Evolutionary conservation across 2,888 invertebrate species (phyloP), one percentile per base, ranked within the genome.

Genomic region (Microctonus hyperodae): DNA sequence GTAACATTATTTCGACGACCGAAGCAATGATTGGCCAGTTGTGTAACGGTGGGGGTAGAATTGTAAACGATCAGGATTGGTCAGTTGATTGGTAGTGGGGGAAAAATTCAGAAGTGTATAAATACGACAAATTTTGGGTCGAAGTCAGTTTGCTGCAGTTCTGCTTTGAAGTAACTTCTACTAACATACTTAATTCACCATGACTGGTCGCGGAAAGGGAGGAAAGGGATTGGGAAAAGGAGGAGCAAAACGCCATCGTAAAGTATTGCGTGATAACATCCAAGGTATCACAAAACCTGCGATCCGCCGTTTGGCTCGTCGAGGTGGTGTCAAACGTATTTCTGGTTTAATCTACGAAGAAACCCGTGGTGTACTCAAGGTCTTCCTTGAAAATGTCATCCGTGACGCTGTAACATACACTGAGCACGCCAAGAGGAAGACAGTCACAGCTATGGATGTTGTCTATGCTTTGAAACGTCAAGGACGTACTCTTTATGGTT

Each of bases 121-220:
- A n/a, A n/a, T n/a, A n/a, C n/a, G n/a, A n/a, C 4, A 3, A 28
- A 3, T 28, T 28, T n/a, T n/a, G n/a, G 7, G 7, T 28, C 3
- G 7, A 28, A 28, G 7, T 28, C n/a, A n/a, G 7, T 28, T 5
- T 28, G 28, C 5, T 5, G 7, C 28, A 28, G 3, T 28, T 5
- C 28, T 28, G 28, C 7, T 5, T 3, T 28, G 28, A 5, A 5
- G 28, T 28, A 7, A 28, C 4, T 28, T 7, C 7, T 7, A 0
- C 31, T 9, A n/a, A 28, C 16, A 11, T 13, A n/a, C 1, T n/a
- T 28, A 0, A 31, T 48, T 50, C 51, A 70, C 13, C 71, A 93
- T 92, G 92, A 90, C 92, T 81, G 92, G 92, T 70, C 90, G 92
- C 68, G 93, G 93, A 68, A 92, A 92, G 87, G 92, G 91, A 80